These are phyloP conservation scores for Heterohyrax brucei DNA, from an alignment of 2,797 vertebrate genomes.

Conservation along the genomic window DNA sequence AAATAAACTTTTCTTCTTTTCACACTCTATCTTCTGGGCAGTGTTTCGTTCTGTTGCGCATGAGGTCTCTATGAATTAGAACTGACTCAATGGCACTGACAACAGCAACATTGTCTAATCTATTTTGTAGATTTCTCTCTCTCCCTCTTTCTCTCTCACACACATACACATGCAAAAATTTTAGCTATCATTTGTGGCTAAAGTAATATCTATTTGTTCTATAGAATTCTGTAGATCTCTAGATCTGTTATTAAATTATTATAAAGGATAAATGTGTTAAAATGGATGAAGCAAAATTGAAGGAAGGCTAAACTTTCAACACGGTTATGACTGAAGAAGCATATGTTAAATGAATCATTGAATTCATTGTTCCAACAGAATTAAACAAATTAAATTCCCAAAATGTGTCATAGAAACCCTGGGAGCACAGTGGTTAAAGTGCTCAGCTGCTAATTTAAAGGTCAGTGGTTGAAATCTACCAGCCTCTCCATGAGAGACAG, in stretches of 20 bases:
- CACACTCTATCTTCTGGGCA: constrained; percentile 20
- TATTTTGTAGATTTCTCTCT: too few species aligned
- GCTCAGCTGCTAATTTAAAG: too few species aligned
- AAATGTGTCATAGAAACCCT: not conserved
- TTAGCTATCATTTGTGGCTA: not conserved
- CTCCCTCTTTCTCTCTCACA: too few species aligned
- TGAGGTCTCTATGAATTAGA: too few species aligned
- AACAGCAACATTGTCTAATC: too few species aligned
- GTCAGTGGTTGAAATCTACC: too few species aligned
- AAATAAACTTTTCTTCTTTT: not conserved
- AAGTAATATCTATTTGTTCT: not conserved
- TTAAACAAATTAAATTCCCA: constrained; percentile 1
- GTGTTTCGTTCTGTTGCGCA: too few species aligned
- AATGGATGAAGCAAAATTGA: not conserved
- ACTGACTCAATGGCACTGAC: too few species aligned
- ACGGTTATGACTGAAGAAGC: not conserved
- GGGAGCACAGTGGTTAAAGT: too few species aligned
- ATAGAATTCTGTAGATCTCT: not conserved
- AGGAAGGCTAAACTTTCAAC: not conserved
- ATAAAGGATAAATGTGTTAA: not conserved
- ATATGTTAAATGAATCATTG: constrained; percentile 21
- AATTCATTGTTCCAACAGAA: not conserved
- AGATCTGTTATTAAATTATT: not conserved
- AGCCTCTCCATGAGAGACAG: too few species aligned
- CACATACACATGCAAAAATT: not conserved